Base-by-base conservation (phyloP, 2,797 vertebrate genomes). In the Tapera naevia region DNA sequence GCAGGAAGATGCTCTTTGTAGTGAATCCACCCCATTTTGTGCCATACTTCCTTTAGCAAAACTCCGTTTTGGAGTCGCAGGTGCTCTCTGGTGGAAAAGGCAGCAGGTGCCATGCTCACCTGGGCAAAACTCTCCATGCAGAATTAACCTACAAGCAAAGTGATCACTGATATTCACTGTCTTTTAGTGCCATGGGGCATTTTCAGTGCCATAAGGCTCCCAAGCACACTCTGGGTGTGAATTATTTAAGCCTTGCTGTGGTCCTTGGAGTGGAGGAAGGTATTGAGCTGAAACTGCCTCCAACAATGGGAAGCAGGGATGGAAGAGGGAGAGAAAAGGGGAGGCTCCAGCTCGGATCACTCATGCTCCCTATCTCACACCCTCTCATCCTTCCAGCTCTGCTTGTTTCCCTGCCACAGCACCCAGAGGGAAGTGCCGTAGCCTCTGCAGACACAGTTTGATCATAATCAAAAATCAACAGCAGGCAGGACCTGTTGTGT, bases 401-500 rank as follows among this genome's bases (percentile, higher is more conserved):
- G 87, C 92, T 79, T 65, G 95, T 82, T 85, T n/a, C 54, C 87
- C 65, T 86, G 93, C 85, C 94, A 81, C 93, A 70, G 66, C 92
- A 89, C 89, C 92, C 92, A 28, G n/a, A 43, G 93, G 84, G 94
- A 67, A 88, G 57, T 0, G 71, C 92, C 51, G 86, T 39, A 6
- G 85, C 81, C 11, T 80, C 92, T 10, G 93, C 93, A 61, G 80
- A 71, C 65, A 27, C 75, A 2, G 81, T 67, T 82, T 79, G 91
- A 91, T 95, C 73, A 2, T 48, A 73, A 89, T 80, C 90, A 19
- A 14, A 62, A 85, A 41, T 45, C 95, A 66, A 15, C 88, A 70
- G 91, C 91, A 75, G 92, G 91, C 88, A 89, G 86, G 88, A 97
- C 97, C 96, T 94, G 96, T 96, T 96, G 97, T 95, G 81, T 48